Conservation (phyloP, 2,797 vertebrate genomes). For the Sandelia bainsii region DNA sequence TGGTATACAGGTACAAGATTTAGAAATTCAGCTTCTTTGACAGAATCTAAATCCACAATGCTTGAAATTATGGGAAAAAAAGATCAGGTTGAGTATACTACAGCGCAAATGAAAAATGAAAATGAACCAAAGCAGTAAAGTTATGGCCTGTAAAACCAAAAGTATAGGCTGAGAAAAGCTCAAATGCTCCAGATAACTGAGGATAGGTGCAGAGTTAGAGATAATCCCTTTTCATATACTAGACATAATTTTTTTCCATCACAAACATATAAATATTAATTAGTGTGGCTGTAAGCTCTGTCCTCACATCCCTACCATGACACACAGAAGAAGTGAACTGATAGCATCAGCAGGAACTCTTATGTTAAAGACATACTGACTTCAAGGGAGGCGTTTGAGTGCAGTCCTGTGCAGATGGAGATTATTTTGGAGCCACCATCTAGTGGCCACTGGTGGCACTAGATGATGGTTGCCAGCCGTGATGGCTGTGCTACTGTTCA, state of each 20-base stretch:
- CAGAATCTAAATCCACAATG: too few relatives aligned
- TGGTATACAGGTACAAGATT: too few relatives aligned
- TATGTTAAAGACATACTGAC: neutral
- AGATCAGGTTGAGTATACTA: neutral
- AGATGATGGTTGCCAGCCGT: neutral
- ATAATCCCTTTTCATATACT: neutral
- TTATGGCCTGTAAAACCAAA: neutral
- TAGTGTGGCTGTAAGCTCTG: neutral
- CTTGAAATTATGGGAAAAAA: too few relatives aligned
- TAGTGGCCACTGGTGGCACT: slow-evolving; percentile 29
- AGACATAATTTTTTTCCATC: neutral
- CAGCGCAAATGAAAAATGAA: neutral
- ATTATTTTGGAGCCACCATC: slow-evolving; percentile 30
- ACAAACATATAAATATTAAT: neutral
- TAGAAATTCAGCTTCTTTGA: too few relatives aligned
- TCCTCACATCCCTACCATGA: neutral
- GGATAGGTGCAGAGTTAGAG: neutral
- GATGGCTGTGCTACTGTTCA: neutral
- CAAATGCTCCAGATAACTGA: neutral
- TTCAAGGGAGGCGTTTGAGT: neutral
- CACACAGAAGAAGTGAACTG: neutral
- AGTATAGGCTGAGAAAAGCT: neutral
- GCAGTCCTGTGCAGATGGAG: slow-evolving; percentile 1
- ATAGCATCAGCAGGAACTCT: neutral
- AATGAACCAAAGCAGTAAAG: neutral